Evolutionary conservation across 2,113 vertebrate species (phyloP), one percentile per base, ranked within the genome.

Genomic region (Nothobranchius kuhntae): DNA sequence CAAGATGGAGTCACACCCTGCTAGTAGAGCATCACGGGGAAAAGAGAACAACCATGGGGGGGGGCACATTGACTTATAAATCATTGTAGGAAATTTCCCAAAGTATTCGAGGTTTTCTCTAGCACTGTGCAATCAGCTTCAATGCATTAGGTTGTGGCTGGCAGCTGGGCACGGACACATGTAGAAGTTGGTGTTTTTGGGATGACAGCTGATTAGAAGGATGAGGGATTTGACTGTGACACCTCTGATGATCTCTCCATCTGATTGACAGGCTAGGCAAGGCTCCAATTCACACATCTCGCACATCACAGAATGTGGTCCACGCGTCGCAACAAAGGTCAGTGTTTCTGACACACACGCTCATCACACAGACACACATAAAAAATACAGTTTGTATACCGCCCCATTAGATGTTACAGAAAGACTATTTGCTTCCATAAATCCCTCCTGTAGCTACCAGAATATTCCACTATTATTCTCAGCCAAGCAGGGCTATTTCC

Each of bases 161-260:
- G 62, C 70, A 83, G 79, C 53, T 66, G 26, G 60, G 53, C 70
- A 72, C 48, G 58, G 55, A 13, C 56, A 65, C 77, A 83, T 48
- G 62, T 36, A 78, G 64, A 64, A 24, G 48, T 56, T 73, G 64
- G 76, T 72, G 74, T 77, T 71, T 53, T 77, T 71, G 44, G 68
- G 71, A 67, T 82, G 85, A 82, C 85, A 82, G 80, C 80, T 86
- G 82, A 87, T 86, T 86, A 76, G 57, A 82, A 65, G 81, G 73
- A 72, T 53, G 71, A 75, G 73, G 79, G 74, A 84, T 82, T 68
- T 68, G 65, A 81, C 48, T 80, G 73, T 71, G 77, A 87, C 85
- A 81, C 75, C 75, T 87, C 73, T 86, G 85, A 90, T 87, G 80
- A 86, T 84, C 79, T 86, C 71, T 72, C 86, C 71, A 75, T 88